A percentile compares a stretch with the other conserved stretches of the same genome.
These are phyloP conservation scores for Monopterus albus DNA, from an alignment of 2,113 vertebrate genomes.

Conservation along the genomic window DNA sequence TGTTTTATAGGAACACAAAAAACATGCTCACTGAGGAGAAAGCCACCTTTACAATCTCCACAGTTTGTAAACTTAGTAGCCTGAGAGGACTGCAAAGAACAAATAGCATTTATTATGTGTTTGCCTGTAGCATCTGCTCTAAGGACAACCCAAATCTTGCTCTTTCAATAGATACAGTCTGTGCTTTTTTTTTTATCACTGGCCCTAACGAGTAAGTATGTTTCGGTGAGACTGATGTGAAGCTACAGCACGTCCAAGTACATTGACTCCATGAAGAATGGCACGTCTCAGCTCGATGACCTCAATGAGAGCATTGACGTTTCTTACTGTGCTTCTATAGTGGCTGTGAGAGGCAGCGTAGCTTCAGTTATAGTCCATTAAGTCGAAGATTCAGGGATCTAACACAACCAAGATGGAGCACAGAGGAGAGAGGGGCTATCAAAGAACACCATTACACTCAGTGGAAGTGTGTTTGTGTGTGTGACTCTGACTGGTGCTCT, in stretches of 20 bases:
- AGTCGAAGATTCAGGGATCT: constrained; percentile 26
- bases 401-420: constrained; percentile 29
- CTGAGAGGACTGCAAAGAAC: constrained; percentile 18
- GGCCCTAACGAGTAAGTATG: constrained; percentile 17
- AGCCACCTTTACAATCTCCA: background rate
- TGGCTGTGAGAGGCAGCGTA: constrained; percentile 19
- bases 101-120: constrained; percentile 19
- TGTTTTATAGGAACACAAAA: constrained; percentile 3
- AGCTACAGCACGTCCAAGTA: constrained; percentile 7
- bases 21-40: background rate
- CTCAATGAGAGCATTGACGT: constrained; percentile 36
- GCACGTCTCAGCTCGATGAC: constrained; percentile 37
- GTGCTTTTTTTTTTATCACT: constrained; percentile 20
- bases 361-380: constrained; percentile 54
- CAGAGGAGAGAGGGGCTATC: constrained; percentile 29
- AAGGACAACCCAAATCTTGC: constrained; percentile 11
- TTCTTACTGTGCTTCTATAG: constrained; percentile 36
- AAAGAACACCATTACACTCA: constrained; percentile 35
- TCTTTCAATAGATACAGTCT: constrained; percentile 19
- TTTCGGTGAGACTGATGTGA: background rate
- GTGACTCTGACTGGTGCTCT: background rate
- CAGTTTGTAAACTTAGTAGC: constrained; percentile 2
- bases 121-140: background rate
- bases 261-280: constrained; percentile 31
- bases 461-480: background rate